These are phyloP conservation scores for Oreochromis mossambicus DNA, from an alignment of 2,797 vertebrate genomes.

Conservation along the genomic window DNA sequence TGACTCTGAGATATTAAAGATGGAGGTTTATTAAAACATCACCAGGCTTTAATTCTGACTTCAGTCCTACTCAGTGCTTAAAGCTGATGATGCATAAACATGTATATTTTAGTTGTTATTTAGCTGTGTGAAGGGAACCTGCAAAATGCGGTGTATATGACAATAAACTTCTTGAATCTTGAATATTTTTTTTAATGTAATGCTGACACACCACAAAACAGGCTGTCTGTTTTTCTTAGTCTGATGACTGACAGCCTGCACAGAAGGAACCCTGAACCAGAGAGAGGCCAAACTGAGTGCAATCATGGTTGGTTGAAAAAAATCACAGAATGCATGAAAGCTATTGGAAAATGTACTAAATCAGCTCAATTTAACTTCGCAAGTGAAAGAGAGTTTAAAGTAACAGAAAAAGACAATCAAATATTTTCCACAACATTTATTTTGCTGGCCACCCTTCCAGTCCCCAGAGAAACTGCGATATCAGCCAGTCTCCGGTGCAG, in stretches of 20 bases:
- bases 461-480: background rate
- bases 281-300: rapidly evolving
- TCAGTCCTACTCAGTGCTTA: rapidly evolving
- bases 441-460: background rate
- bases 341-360: background rate
- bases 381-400: background rate
- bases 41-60: rapidly evolving
- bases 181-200: background rate
- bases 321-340: rapidly evolving
- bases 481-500: background rate
- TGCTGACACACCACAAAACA: rapidly evolving
- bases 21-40: background rate
- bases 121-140: background rate
- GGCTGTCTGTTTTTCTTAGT: rapidly evolving
- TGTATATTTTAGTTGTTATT: background rate
- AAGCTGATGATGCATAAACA: rapidly evolving
- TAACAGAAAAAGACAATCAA: background rate
- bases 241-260: rapidly evolving
- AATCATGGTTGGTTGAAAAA: background rate
- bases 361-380: background rate
- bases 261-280: background rate
- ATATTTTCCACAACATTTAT: background rate
- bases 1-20: background rate
- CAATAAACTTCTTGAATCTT: background rate
- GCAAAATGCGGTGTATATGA: rapidly evolving